phyloP scores from a whole-genome alignment of 2,113 vertebrate genomes.

The Serilophus lunatus region DNA sequence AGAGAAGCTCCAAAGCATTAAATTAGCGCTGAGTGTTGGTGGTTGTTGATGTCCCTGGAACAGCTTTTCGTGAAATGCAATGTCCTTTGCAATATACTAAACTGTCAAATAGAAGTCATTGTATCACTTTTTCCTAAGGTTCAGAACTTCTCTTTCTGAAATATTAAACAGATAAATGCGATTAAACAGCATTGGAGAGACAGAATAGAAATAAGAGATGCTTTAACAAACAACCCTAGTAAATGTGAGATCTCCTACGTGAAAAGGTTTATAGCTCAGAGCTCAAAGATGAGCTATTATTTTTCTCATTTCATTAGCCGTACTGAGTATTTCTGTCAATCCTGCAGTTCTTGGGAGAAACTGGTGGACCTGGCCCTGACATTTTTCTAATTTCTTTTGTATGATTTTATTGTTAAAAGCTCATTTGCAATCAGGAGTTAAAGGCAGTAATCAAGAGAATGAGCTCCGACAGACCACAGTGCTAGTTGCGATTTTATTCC shows the following conservation, averaged over 20 bases:
- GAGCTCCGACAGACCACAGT: not conserved
- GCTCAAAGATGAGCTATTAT: not conserved
- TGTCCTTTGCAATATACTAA: not conserved
- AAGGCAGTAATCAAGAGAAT: slow-evolving; percentile 9
- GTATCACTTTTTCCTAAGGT: not conserved
- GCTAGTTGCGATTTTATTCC: not conserved
- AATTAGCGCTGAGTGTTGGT: not conserved
- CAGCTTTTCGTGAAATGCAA: not conserved
- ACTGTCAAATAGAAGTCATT: not conserved
- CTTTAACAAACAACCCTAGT: not conserved
- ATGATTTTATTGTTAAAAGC: not conserved
- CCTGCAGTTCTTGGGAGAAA: not conserved
- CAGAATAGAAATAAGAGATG: not conserved
- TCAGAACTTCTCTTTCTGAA: not conserved
- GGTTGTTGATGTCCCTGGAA: not conserved
- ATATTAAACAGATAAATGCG: not conserved
- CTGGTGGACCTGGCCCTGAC: not conserved
- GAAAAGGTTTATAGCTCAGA: not conserved
- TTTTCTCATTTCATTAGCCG: not conserved
- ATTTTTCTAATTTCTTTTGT: slow-evolving; percentile 6
- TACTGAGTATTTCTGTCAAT: not conserved
- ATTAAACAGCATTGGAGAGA: not conserved
- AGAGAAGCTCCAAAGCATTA: not conserved
- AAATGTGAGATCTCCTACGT: not conserved
- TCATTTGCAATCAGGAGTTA: slow-evolving; percentile 12